These are phyloP conservation scores for Sylvilagus bachmani DNA, from an alignment of 2,113 vertebrate species.

Conservation along the genomic window DNA sequence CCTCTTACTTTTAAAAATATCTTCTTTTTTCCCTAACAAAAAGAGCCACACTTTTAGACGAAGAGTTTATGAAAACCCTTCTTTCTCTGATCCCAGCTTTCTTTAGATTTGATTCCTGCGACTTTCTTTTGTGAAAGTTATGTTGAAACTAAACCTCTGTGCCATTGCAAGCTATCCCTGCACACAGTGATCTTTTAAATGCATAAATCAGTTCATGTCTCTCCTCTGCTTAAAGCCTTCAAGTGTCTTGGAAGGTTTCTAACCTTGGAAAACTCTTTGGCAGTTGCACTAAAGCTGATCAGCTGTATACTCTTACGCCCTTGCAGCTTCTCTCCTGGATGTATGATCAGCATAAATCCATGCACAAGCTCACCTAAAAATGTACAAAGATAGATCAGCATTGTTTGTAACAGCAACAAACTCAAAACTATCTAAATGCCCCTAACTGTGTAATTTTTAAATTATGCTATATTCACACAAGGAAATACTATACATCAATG, in stretches of 20 bases:
- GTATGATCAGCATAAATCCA: not conserved
- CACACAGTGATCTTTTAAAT: not conserved
- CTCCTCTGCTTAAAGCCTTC: not conserved
- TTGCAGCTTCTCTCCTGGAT: not conserved
- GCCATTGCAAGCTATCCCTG: not conserved
- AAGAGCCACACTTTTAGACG: not conserved
- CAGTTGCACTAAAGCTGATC: not conserved
- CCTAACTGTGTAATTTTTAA: not conserved
- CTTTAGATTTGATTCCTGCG: not conserved
- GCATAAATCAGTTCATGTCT: not conserved
- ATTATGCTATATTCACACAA: not conserved
- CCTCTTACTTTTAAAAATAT: not conserved
- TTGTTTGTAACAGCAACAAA: constrained; percentile 15
- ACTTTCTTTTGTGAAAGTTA: not conserved
- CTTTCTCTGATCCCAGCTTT: not conserved
- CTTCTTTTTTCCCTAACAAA: constrained; percentile 24
- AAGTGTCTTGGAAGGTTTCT: not conserved
- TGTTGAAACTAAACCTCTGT: not conserved
- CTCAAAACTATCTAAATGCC: not conserved
- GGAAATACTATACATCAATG: not conserved
- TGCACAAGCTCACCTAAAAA: not conserved
- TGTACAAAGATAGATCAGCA: not conserved
- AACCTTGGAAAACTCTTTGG: not conserved
- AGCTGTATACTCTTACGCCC: not conserved
- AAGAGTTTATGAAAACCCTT: not conserved